Percentiles rank a stretch among this genome's conserved stretches.
These are phyloP conservation scores for Andrena minutula DNA, from an alignment of 2,888 invertebrate genomes.

Conservation along the genomic window DNA sequence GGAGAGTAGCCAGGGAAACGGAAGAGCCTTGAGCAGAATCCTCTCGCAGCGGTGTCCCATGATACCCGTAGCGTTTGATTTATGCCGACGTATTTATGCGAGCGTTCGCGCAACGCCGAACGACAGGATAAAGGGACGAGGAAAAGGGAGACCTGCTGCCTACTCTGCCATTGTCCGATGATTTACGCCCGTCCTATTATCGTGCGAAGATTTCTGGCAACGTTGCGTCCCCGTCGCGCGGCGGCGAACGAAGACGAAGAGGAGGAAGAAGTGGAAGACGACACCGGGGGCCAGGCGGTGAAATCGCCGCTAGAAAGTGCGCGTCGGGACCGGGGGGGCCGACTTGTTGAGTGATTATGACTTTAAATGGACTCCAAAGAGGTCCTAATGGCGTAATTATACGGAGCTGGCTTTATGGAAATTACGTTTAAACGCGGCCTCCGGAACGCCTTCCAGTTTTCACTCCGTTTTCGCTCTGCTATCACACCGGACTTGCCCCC, in stretches of 20 bases:
- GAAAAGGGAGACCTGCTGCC: constrained; percentile 62
- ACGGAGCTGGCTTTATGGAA: constrained; percentile 66
- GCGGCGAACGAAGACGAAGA: constrained; percentile 1
- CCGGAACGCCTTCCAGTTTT: constrained; percentile 56
- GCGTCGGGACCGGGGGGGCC: constrained; percentile 34
- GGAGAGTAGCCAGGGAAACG: constrained; percentile 18
- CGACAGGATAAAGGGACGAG: constrained; percentile 69
- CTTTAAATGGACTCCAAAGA: constrained; percentile 71
- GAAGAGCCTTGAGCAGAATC: constrained; percentile 41
- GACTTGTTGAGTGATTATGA: constrained; percentile 71
- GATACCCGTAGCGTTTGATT: constrained; percentile 68
- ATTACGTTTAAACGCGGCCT: constrained; percentile 66
- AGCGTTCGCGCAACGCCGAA: constrained; percentile 50
- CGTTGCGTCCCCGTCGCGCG: constrained; percentile 59
- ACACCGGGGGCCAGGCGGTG: constrained; percentile 34
- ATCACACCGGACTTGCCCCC: constrained; percentile 12
- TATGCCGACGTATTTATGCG: constrained; percentile 65
- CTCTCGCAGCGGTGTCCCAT: constrained; percentile 47
- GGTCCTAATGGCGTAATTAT: constrained; percentile 71
- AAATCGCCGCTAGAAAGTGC: constrained; percentile 62
- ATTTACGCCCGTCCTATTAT: constrained; percentile 76
- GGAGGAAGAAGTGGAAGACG: constrained; percentile 13
- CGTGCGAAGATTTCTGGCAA: constrained; percentile 72
- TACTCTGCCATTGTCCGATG: constrained; percentile 75
- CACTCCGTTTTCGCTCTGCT: constrained; percentile 44